A percentile compares a stretch with the other conserved stretches of the same genome.
phyloP scores from a whole-genome alignment of 2,113 vertebrate species.

The Strix uralensis region DNA sequence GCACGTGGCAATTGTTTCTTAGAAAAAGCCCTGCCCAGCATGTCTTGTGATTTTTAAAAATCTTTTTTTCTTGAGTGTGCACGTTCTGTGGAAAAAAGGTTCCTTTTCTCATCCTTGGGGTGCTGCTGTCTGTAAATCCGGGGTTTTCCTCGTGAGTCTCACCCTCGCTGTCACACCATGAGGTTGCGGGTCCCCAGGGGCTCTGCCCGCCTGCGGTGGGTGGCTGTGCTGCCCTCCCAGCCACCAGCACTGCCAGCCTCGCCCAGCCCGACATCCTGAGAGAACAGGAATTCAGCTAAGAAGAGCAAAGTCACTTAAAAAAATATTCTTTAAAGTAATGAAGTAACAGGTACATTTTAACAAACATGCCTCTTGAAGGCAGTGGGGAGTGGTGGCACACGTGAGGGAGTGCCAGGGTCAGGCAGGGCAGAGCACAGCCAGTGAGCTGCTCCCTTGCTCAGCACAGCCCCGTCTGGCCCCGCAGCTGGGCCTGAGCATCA shows the following conservation, averaged over 20 bases:
- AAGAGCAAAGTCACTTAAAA: not conserved
- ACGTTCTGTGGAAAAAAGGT: not conserved
- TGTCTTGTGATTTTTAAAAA: fast-evolving
- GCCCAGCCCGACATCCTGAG: not conserved
- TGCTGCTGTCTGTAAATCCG: not conserved
- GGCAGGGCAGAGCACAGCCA: fast-evolving
- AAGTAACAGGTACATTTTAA: not conserved
- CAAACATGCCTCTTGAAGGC: not conserved
- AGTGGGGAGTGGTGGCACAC: not conserved
- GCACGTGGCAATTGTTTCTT: not conserved
- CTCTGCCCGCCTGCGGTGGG: not conserved
- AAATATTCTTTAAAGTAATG: not conserved
- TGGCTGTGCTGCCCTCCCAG: not conserved
- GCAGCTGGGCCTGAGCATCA: not conserved
- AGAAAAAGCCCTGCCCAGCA: not conserved
- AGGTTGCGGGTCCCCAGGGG: fast-evolving
- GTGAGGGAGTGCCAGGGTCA: not conserved
- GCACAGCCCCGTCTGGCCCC: too few relatives aligned
- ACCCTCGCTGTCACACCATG: fast-evolving
- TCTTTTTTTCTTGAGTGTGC: not conserved
- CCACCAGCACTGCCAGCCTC: not conserved
- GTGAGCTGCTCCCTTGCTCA: not conserved
- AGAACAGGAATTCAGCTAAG: fast-evolving
- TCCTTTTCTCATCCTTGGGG: not conserved
- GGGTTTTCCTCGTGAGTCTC: not conserved